Percentiles rank a stretch among this genome's conserved stretches.
phyloP scores from a whole-genome alignment of 2,888 invertebrate species.

The Drosophila quinaria region DNA sequence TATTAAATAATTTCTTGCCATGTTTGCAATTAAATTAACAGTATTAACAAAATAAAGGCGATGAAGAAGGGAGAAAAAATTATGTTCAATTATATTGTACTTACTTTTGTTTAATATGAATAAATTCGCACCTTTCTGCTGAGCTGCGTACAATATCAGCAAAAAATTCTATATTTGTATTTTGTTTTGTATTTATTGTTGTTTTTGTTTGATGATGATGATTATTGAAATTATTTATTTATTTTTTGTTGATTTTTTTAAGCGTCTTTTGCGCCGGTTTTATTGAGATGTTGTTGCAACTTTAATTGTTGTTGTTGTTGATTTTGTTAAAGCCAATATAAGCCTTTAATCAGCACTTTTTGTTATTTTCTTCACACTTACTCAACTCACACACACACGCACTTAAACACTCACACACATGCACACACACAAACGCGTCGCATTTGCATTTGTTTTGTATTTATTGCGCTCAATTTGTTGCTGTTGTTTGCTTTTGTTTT shows the following conservation, averaged over 20 bases:
- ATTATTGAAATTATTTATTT: slow-evolving; percentile 7
- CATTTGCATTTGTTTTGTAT: slow-evolving; percentile 35
- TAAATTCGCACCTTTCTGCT: slow-evolving; percentile 69
- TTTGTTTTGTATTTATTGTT: slow-evolving; percentile 6
- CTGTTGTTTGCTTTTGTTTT: slow-evolving; percentile 19
- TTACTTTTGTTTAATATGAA: slow-evolving; percentile 37
- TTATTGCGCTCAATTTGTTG: slow-evolving; percentile 25
- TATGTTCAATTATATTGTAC: slow-evolving; percentile 8
- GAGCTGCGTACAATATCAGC: slow-evolving; percentile 57
- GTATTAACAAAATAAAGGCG: too few relatives aligned
- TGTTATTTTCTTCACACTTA: not conserved
- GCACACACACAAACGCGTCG: slow-evolving; percentile 11
- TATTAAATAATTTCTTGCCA: slow-evolving; percentile 37
- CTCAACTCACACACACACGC: slow-evolving; percentile 23
- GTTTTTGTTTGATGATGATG: slow-evolving; percentile 35
- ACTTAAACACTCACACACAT: slow-evolving; percentile 5
- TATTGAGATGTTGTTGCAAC: slow-evolving; percentile 15
- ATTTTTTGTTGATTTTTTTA: slow-evolving; percentile 12
- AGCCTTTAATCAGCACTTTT: slow-evolving; percentile 55
- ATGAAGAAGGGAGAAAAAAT: not conserved
- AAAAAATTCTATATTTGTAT: slow-evolving; percentile 40
- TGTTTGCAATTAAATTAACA: slow-evolving; percentile 39
- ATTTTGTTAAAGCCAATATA: slow-evolving; percentile 55
- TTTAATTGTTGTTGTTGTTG: slow-evolving; percentile 31
- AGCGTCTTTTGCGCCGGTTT: slow-evolving; percentile 55